phyloP scores from a whole-genome alignment of 1,140 invertebrate genomes.

The Drosophila ananassae region DNA sequence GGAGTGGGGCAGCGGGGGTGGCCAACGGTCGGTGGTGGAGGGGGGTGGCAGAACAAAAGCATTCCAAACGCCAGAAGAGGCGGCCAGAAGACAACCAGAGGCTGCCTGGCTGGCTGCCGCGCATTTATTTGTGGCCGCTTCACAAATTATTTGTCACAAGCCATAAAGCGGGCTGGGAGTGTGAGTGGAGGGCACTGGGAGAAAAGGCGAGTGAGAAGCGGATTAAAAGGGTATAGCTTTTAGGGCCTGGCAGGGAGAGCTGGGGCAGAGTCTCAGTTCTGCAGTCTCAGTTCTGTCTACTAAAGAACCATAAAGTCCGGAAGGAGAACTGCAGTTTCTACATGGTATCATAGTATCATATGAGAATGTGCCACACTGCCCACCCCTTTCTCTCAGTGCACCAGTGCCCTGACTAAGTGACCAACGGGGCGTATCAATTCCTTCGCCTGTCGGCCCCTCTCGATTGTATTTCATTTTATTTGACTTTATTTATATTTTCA shows the following conservation, averaged over 20 bases:
- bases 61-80: slow-evolving; percentile 65
- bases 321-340: too few relatives aligned
- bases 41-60: slow-evolving; percentile 60
- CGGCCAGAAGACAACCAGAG: slow-evolving; percentile 4
- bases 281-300: too few relatives aligned
- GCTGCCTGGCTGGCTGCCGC: slow-evolving; percentile 48
- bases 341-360: too few relatives aligned
- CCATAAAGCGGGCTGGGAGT: slow-evolving; percentile 66
- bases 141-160: slow-evolving; percentile 80
- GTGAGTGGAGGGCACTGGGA: slow-evolving; percentile 2
- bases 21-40: slow-evolving; percentile 4
- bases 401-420: slow-evolving; percentile 58
- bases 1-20: too few relatives aligned
- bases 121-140: slow-evolving; percentile 77
- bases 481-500: slow-evolving; percentile 66
- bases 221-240: too few relatives aligned
- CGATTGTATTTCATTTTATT: slow-evolving; percentile 67
- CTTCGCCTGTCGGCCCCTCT: slow-evolving; percentile 56
- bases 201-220: not conserved
- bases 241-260: too few relatives aligned
- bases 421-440: slow-evolving; percentile 78
- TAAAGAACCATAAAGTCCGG: too few relatives aligned
- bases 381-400: not conserved
- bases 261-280: too few relatives aligned
- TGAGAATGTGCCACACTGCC: not conserved